Conservation (phyloP, 2,113 vertebrate genomes). For the Mystacornis crossleyi region DNA sequence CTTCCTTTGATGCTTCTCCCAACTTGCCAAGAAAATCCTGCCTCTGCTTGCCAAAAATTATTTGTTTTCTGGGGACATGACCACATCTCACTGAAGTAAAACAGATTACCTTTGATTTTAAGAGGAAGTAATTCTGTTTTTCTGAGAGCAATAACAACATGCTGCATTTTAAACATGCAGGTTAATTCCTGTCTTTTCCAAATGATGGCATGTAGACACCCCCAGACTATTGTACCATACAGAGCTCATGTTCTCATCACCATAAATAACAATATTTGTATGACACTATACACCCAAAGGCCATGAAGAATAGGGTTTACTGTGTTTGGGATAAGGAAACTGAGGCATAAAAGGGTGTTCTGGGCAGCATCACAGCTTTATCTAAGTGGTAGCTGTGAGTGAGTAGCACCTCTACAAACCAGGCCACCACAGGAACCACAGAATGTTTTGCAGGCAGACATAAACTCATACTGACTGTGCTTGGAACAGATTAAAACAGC, state of each 20-base stretch:
- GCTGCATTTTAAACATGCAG: not conserved
- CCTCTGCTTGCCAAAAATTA: conserved; percentile 10
- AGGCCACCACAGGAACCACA: not conserved
- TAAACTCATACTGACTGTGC: not conserved
- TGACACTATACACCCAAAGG: not conserved
- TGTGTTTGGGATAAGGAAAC: not conserved
- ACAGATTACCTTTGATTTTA: conserved; percentile 22
- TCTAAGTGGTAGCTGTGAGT: not conserved
- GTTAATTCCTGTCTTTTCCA: not conserved
- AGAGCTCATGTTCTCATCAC: not conserved
- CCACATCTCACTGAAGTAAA: conserved; percentile 5
- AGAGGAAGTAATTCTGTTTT: conserved; percentile 23
- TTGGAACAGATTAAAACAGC: not conserved
- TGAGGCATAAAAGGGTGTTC: not conserved
- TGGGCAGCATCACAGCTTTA: not conserved
- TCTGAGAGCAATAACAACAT: not conserved
- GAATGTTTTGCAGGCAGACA: not conserved
- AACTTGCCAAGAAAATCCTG: conserved; percentile 62
- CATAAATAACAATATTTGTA: not conserved
- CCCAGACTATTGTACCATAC: not conserved
- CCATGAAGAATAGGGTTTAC: not conserved
- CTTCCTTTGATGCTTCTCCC: conserved; percentile 68
- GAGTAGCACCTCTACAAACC: not conserved
- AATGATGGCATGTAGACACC: not conserved
- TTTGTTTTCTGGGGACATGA: conserved; percentile 27